A percentile compares a stretch with the other conserved stretches of the same genome.
phyloP scores from a whole-genome alignment of 2,888 invertebrate genomes.

The Formica aserva region DNA sequence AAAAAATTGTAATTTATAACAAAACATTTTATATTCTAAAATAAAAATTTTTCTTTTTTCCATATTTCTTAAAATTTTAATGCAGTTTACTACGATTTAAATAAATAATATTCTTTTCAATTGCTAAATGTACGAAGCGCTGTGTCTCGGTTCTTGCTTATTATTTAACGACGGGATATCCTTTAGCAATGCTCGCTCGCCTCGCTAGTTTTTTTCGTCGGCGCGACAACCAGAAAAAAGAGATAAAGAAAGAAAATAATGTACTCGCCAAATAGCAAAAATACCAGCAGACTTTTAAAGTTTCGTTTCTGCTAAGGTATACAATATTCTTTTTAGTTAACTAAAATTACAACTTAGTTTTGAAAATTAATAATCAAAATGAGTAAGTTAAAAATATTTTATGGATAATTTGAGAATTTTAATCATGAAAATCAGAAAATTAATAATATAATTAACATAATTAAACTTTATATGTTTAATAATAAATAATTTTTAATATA shows the following conservation, averaged over 20 bases:
- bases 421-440: not conserved
- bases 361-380: not conserved
- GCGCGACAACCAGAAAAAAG: constrained; percentile 8
- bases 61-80: not conserved
- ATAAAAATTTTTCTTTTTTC: not conserved
- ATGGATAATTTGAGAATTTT: not conserved
- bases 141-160: constrained; percentile 63
- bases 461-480: not conserved
- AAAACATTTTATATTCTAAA: not conserved
- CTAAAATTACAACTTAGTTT: not conserved
- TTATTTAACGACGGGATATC: constrained; percentile 36
- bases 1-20: not conserved
- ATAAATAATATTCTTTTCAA: constrained; percentile 11
- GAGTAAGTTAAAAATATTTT: not conserved
- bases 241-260: constrained; percentile 16
- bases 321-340: not conserved
- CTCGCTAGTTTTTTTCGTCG: constrained; percentile 1
- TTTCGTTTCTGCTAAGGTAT: not conserved
- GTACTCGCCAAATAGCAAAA: constrained; percentile 6
- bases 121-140: constrained; percentile 15
- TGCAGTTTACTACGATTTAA: not conserved
- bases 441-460: not conserved
- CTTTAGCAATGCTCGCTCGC: constrained; percentile 33
- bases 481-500: not conserved
- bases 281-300: not conserved